Base-by-base conservation (phyloP, 2,888 invertebrate genomes). In the Eilema depressum region DNA sequence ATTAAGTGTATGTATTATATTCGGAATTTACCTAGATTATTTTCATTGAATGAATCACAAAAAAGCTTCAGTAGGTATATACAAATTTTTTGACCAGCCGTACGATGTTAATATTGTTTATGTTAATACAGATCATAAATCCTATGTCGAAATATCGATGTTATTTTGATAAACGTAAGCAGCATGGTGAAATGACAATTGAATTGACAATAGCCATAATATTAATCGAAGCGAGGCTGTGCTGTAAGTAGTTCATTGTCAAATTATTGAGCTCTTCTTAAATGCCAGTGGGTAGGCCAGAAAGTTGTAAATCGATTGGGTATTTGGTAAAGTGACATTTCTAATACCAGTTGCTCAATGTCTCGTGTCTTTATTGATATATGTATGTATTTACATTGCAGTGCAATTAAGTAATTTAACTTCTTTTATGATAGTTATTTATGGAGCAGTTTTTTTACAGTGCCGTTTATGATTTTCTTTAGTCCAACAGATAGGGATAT, bases 221-320 rank as follows among this genome's bases (percentile, higher is more conserved):
- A 87, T 84, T 83, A 85, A 80, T 78, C 74, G 82, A 84, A 82
- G 83, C 88, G 89, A 91, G 91, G 91, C 80, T 84, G 79, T 79
- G 76, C 82, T 82, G 79, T 87, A 89, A 89, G 86, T 89, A 85
- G 89, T 89, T 82, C 91, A 92, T 91, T 92, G 92, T 88, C 89
- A 87, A 75, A 84, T 82, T 81, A 85, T 85, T 86, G 80, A 85
- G 88, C 83, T 83, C 85, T 85, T 88, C 85, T 86, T 90, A 93
- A 93, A 93, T 93, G 93, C 88, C 93, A 93, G 88, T 89, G 84
- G 87, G 86, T 84, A 86, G 84, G 81, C 84, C 85, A 79, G 84
- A 82, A 68, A 68, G 68, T 80, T 83, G 76, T 81, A 74, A 56
- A 79, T 85, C 83, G 85, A 87, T 86, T 88, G 85, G 85, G 81